Evolutionary conservation across 2,888 invertebrate genomes (phyloP), one percentile per base, ranked within the genome.

Genomic region (Odontothrips loti): DNA sequence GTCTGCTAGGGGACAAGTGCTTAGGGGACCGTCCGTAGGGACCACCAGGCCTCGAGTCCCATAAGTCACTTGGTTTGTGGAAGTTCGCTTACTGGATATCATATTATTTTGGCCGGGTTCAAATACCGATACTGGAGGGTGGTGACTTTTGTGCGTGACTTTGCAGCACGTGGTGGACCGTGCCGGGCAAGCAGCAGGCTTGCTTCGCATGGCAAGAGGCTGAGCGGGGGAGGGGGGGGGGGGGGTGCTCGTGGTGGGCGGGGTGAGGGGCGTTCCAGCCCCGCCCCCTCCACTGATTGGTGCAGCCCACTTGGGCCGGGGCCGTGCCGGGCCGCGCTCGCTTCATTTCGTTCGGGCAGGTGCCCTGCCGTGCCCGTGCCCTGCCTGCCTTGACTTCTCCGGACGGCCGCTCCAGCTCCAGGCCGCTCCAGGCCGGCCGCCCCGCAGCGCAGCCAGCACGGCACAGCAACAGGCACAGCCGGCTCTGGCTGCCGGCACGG

Each of bases 231-330:
- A 23, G 68, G 68, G 27, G 68, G 12, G 68, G 68, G 68, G 27
- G 68, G n/a, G 68, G 23, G 23, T 2, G 68, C 27, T 10, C 68
- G 23, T 27, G 12, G 68, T 75, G 68, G 68, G 68, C 68, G 68
- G 68, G 68, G 68, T 75, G 68, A 27, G 68, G 58, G 68, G 68
- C 68, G 68, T 75, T 75, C 68, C 68, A 11, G 68, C 68, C 68
- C 68, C 68, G 68, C 68, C 68, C 23, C 68, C 68, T 27, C 27
- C 68, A 75, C 68, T 75, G 68, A 75, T 75, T 75, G 68, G 68
- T 75, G 68, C 68, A 27, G 23, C 68, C 68, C 68, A 27, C 68
- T 68, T 58, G 58, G 20, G 58, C 34, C 27, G 9, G 23, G 68
- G 68, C 68, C 68, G 11, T 27, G 23, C 68, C 27, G 9, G 68